phyloP scores from a whole-genome alignment of 2,888 invertebrate genomes.

The Spisula subtruncata region DNA sequence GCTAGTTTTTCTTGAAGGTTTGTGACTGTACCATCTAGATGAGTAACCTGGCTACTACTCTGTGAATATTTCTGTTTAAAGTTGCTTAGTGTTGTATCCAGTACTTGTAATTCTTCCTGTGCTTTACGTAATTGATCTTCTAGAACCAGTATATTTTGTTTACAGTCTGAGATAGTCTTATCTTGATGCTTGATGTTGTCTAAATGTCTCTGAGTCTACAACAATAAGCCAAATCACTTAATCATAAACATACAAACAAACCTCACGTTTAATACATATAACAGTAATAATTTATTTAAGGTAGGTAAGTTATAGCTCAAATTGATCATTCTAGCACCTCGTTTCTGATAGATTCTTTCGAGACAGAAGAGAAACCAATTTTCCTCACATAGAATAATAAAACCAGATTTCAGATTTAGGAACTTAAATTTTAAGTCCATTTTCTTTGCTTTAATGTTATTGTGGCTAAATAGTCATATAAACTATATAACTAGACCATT shows the following conservation, averaged over 20 bases:
- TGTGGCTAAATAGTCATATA: too few relatives aligned
- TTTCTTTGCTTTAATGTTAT: too few relatives aligned
- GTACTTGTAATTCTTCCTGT: constrained; percentile 77
- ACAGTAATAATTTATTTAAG: too few relatives aligned
- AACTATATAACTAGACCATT: too few relatives aligned
- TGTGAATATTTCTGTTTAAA: constrained; percentile 84
- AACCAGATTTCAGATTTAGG: too few relatives aligned
- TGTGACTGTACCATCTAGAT: constrained; percentile 82
- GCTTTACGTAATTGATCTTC: constrained; percentile 82
- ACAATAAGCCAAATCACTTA: background rate
- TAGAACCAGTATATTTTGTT: constrained; percentile 83
- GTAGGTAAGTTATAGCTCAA: too few relatives aligned
- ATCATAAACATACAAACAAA: background rate
- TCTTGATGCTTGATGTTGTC: constrained; percentile 82
- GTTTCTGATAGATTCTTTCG: too few relatives aligned
- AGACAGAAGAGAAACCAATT: too few relatives aligned
- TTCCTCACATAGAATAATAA: too few relatives aligned
- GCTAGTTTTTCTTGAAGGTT: constrained; percentile 84
- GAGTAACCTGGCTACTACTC: constrained; percentile 77
- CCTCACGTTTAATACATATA: too few relatives aligned
- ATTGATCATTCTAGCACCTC: too few relatives aligned
- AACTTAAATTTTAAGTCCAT: too few relatives aligned
- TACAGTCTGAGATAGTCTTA: constrained; percentile 77
- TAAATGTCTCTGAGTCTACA: constrained; percentile 79
- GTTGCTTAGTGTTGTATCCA: constrained; percentile 78